Conservation (phyloP, 1,140 invertebrate species). For the Cherax destructor region DNA sequence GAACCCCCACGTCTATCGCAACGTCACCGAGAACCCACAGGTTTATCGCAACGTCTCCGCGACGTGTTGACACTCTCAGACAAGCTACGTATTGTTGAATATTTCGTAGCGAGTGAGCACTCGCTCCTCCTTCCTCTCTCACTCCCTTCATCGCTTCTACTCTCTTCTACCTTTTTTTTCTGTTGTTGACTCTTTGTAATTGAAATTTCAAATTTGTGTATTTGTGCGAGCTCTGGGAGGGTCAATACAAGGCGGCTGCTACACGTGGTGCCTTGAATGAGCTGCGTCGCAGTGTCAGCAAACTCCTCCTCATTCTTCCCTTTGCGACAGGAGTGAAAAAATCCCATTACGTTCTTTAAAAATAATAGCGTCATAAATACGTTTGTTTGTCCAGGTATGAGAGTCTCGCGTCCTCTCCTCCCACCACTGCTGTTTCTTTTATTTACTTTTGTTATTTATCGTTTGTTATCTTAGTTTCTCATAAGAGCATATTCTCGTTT, state of each 20-base stretch:
- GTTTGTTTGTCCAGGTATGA: not conserved
- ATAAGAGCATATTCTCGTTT: too few relatives aligned
- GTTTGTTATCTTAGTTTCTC: too few relatives aligned
- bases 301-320: slow-evolving; percentile 5
- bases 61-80: slow-evolving; percentile 31
- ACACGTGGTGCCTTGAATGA: not conserved
- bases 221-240: not conserved
- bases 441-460: too few relatives aligned
- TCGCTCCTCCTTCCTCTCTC: not conserved
- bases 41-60: not conserved
- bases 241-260: not conserved
- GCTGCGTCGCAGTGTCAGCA: not conserved
- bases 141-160: not conserved
- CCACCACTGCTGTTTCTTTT: not conserved
- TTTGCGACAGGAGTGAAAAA: slow-evolving; percentile 13
- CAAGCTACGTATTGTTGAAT: slow-evolving; percentile 31
- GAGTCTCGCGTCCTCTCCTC: not conserved
- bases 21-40: not conserved
- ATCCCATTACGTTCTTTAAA: slow-evolving; percentile 12
- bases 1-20: not conserved
- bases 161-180: slow-evolving; percentile 9
- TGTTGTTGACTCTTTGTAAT: slow-evolving; percentile 25
- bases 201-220: slow-evolving; percentile 38
- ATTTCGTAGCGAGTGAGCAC: slow-evolving; percentile 32
- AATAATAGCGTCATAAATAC: not conserved